phyloP scores from a whole-genome alignment of 2,888 invertebrate species.

The Zygaena filipendulae region DNA sequence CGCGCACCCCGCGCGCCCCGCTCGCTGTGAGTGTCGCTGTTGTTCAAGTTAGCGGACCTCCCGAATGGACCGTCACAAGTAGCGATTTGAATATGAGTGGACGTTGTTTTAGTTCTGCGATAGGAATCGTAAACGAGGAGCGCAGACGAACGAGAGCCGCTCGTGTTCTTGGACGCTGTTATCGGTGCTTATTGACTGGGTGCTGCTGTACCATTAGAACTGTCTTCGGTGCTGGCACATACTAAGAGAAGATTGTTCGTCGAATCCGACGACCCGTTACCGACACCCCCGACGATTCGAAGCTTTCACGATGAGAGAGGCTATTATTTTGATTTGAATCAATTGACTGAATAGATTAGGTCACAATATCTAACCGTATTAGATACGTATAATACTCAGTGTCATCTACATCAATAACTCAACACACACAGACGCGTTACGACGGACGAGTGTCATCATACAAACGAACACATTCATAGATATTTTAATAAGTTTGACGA shows the following conservation, averaged over 20 bases:
- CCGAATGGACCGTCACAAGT: too few species aligned
- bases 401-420: conserved; percentile 28
- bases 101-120: too few species aligned
- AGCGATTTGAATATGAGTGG: too few species aligned
- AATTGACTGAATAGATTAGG: conserved; percentile 66
- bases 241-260: too few species aligned
- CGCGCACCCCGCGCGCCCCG: conserved; percentile 10
- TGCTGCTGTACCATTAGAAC: conserved; percentile 36
- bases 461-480: too few species aligned
- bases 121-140: too few species aligned
- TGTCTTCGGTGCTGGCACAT: conserved; percentile 27
- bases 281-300: conserved; percentile 26
- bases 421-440: too few species aligned
- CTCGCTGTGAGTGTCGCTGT: conserved; percentile 5
- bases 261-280: conserved; percentile 28
- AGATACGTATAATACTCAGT: conserved; percentile 48
- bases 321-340: conserved; percentile 63
- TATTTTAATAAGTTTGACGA: conserved; percentile 24
- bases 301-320: conserved; percentile 53
- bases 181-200: conserved; percentile 23
- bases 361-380: conserved; percentile 49
- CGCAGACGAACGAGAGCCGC: too few species aligned
- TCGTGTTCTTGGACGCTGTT: not conserved
- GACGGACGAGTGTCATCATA: too few species aligned
- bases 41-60: too few species aligned